Conservation (phyloP, 1,140 invertebrate genomes). For the Eurosta solidaginis region DNA sequence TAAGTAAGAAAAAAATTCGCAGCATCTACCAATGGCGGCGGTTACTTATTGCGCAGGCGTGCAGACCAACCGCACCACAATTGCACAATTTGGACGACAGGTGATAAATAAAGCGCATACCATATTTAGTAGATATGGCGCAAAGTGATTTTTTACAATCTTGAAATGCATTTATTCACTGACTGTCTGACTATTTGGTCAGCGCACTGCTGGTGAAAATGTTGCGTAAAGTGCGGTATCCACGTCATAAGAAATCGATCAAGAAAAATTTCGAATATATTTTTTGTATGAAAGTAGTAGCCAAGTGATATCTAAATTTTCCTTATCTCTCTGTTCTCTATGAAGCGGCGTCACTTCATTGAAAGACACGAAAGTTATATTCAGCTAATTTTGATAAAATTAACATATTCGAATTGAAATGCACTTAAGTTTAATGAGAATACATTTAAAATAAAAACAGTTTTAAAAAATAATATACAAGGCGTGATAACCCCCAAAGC, state of each 20-base stretch:
- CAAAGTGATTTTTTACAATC: neutral
- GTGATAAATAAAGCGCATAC: conserved; percentile 36
- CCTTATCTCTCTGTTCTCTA: no score
- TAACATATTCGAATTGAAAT: no score
- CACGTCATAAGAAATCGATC: no score
- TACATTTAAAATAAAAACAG: no score
- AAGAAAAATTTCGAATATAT: neutral
- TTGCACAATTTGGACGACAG: conserved; percentile 33
- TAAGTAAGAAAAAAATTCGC: neutral
- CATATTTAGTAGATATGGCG: conserved; percentile 30
- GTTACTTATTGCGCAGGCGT: neutral
- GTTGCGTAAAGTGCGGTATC: neutral
- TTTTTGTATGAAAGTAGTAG: no score
- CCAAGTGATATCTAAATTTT: no score
- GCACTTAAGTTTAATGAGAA: no score
- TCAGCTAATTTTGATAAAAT: no score
- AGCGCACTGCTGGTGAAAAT: neutral
- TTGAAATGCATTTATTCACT: neutral
- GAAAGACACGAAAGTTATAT: no score
- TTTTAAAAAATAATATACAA: no score
- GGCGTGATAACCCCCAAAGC: no score
- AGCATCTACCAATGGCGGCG: neutral
- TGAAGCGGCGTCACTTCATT: no score
- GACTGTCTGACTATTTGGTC: neutral
- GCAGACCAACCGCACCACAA: neutral